These are phyloP conservation scores for Nomada goodeniana DNA, from an alignment of 2,888 invertebrate species.

Conservation along the genomic window DNA sequence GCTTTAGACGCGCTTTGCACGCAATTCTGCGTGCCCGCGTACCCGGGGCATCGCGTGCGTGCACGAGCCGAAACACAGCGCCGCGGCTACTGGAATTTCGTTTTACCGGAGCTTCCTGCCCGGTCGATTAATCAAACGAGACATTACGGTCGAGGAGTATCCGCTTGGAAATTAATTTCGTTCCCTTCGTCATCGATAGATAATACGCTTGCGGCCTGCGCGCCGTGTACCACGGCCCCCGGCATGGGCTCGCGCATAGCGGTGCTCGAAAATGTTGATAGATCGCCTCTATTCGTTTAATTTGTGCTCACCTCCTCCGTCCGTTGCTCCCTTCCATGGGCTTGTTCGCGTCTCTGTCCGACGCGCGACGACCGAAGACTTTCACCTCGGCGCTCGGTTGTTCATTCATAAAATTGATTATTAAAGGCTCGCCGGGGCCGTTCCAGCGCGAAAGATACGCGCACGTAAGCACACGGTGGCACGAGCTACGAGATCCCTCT, in stretches of 20 bases:
- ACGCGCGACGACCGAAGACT: constrained; percentile 65
- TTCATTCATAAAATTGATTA: constrained; percentile 81
- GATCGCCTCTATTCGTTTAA: constrained; percentile 35
- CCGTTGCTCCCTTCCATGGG: background rate
- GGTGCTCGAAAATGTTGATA: constrained; percentile 38
- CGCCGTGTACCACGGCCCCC: background rate
- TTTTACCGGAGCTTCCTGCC: constrained; percentile 26
- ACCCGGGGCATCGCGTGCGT: constrained; percentile 34
- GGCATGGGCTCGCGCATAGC: background rate
- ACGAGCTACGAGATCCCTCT: constrained; percentile 58
- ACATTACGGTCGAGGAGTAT: constrained; percentile 34
- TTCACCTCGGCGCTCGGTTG: constrained; percentile 77
- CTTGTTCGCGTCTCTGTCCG: constrained; percentile 17
- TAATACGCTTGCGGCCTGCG: constrained; percentile 2
- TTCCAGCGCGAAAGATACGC: constrained; percentile 58
- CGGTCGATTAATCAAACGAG: constrained; percentile 41
- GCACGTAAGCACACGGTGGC: constrained; percentile 61
- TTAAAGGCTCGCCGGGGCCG: constrained; percentile 70
- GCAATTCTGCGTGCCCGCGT: constrained; percentile 39
- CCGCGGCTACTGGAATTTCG: constrained; percentile 48
- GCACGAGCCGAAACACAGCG: constrained; percentile 22
- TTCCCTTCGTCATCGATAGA: constrained; percentile 11
- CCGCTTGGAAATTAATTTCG: constrained; percentile 36
- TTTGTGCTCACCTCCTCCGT: constrained; percentile 23
- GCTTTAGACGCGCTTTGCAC: constrained; percentile 47